phyloP scores from a whole-genome alignment of 2,888 invertebrate species.

The Orthosia incerta region DNA sequence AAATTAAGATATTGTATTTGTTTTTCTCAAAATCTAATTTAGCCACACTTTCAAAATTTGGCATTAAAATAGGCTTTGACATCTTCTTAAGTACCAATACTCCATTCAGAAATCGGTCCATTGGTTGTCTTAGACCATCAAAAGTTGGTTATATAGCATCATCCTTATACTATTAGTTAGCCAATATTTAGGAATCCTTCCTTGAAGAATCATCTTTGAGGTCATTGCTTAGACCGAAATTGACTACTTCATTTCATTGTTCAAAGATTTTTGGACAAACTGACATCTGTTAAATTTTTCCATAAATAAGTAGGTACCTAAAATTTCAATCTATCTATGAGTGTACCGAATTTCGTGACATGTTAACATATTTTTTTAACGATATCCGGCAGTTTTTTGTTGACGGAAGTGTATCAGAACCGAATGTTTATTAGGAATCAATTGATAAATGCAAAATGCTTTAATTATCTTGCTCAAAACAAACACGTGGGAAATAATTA shows the following conservation, averaged over 20 bases:
- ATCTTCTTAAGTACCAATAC: too few species aligned
- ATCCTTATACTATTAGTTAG: background rate
- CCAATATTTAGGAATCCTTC: too few species aligned
- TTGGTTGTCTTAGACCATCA: background rate
- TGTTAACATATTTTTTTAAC: constrained; percentile 37
- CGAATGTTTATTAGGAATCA: constrained; percentile 21
- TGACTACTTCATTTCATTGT: background rate
- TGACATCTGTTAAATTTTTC: constrained; percentile 10
- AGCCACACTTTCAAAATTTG: too few species aligned
- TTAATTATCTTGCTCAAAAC: constrained; percentile 24
- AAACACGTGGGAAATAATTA: constrained; percentile 19
- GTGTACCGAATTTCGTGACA: constrained; percentile 36
- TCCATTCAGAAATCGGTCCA: too few species aligned
- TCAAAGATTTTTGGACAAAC: background rate
- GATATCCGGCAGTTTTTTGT: constrained; percentile 62
- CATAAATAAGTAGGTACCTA: constrained; percentile 4
- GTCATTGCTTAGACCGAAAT: background rate
- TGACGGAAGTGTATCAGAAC: constrained; percentile 52
- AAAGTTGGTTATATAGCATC: background rate
- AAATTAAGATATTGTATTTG: too few species aligned
- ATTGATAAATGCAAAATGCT: constrained; percentile 13
- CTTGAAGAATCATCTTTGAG: too few species aligned
- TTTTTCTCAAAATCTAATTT: too few species aligned
- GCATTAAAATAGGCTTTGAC: too few species aligned
- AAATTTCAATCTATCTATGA: background rate